Evolutionary conservation across 2,888 invertebrate genomes (phyloP).

Genomic region (Amphipoea lucens): DNA sequence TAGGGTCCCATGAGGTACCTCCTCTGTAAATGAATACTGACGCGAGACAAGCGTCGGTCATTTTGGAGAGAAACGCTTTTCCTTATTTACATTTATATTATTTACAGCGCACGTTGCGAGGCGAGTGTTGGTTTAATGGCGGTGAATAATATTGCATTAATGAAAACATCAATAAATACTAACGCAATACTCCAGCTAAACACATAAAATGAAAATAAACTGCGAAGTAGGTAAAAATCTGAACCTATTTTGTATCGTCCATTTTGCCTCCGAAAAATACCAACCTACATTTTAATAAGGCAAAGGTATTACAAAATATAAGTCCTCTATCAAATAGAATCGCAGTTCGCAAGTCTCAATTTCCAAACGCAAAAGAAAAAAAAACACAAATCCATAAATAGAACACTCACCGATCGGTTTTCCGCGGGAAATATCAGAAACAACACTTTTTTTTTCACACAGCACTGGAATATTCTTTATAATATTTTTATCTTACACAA

Average conservation of each 20-base stretch:
- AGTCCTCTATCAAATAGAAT: slow-evolving; percentile 14
- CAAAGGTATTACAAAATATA: slow-evolving; percentile 35
- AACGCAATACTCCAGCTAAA: neutral
- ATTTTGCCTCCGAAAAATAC: slow-evolving; percentile 21
- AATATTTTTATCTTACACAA: slow-evolving; percentile 59
- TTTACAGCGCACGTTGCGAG: neutral
- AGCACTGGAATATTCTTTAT: slow-evolving; percentile 40
- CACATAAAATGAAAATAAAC: neutral
- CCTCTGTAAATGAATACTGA: slow-evolving; percentile 38
- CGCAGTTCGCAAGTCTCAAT: neutral
- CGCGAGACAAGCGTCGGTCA: neutral
- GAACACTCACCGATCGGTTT: slow-evolving; percentile 55
- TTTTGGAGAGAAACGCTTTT: neutral
- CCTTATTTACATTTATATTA: slow-evolving; percentile 1
- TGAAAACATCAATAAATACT: neutral
- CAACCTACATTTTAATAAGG: slow-evolving; percentile 8
- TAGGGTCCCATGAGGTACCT: neutral
- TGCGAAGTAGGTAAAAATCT: neutral
- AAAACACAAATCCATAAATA: slow-evolving; percentile 10
- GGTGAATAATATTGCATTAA: neutral
- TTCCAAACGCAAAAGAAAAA: neutral
- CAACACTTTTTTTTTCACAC: slow-evolving; percentile 39
- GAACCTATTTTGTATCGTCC: neutral
- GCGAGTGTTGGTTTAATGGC: neutral
- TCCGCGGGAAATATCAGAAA: slow-evolving; percentile 25